Base-by-base conservation (phyloP, 2,113 vertebrate genomes). In the Cebidichthys violaceus region DNA sequence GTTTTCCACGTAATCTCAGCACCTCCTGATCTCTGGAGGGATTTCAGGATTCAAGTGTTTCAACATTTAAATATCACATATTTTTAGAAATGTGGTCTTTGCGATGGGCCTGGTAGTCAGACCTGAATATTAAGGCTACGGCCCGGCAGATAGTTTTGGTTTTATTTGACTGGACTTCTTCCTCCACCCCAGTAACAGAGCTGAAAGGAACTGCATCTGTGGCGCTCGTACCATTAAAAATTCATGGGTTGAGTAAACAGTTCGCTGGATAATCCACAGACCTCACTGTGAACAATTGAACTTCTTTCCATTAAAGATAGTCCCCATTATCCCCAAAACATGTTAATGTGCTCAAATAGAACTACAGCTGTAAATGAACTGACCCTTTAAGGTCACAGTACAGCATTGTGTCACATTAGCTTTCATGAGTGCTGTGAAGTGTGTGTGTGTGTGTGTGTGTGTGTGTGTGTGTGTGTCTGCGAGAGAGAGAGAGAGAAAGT, bases 391-490 rank as follows among this genome's bases (percentile, higher is more conserved):
- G 59, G 62, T 45, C 39, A 31, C 33, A 70, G 17, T 45, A 27
- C 35, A 81, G 29, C 73, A 33, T 64, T 74, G 55, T 76, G 82
- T 80, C 67, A 66, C 86, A 70, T 81, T 27, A 81, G 27, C 64
- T 65, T 77, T 41, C 57, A 54, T 65, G 24, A 7, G 68, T 27
- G 66, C 54, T 27, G 57, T 62, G 43, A 52, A 71, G 62, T 1
- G 75, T 62, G 75, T 54, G 37, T 54, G 4, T 47, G 57, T 54
- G 45, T 9, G 75, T 62, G 75, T 54, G 37, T 54, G 4, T 47
- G 57, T 54, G 45, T 9, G 41, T 1, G 33, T 33, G 33, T 33
- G 62, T 1, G 75, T 62, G 75, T 54, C 33, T 54, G 31, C 33
- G 15, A 54, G 41, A 70, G 69, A 75, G 71, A 61, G 39, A 74